A percentile compares a stretch with the other conserved stretches of the same genome.
These are phyloP conservation scores for Magallana angulata DNA, from an alignment of 1,140 invertebrate genomes.

Conservation along the genomic window DNA sequence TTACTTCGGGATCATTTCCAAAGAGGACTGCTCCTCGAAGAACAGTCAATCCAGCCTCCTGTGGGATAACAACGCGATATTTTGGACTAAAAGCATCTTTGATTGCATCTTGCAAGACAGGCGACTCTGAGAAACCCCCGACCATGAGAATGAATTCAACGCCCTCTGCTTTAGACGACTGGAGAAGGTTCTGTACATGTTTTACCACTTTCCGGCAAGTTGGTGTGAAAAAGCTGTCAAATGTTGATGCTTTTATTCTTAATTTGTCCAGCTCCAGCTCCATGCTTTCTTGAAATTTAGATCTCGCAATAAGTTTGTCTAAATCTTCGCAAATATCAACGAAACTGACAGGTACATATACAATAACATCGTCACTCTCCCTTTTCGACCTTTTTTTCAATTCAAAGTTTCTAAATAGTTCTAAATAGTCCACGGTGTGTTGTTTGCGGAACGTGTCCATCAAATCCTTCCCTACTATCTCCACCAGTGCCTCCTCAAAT, in stretches of 20 bases:
- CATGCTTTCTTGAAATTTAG: neutral
- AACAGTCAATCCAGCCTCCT: conserved; percentile 47
- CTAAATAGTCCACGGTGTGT: conserved; percentile 9
- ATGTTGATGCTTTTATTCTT: neutral
- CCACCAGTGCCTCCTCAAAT: neutral
- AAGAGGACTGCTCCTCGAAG: conserved; percentile 55
- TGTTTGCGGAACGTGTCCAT: neutral
- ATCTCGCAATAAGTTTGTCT: neutral
- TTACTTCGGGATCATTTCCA: conserved; percentile 48
- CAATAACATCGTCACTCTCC: neutral
- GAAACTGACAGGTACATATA: neutral
- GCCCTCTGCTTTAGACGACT: neutral
- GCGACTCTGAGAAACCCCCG: conserved; percentile 59
- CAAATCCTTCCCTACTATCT: conserved; percentile 7
- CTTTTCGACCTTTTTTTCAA: conserved; percentile 28
- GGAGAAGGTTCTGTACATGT: conserved; percentile 39
- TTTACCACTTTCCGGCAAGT: conserved; percentile 18
- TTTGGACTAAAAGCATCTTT: neutral
- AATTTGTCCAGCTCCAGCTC: conserved; percentile 27
- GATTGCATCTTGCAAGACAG: conserved; percentile 41
- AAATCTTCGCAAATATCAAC: neutral
- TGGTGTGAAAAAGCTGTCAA: conserved; percentile 46
- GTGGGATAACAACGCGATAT: conserved; percentile 43
- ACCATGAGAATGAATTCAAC: conserved; percentile 50
- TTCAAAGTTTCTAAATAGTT: conserved; percentile 39